These are phyloP conservation scores for Anthoptus insignis DNA, from an alignment of 2,888 invertebrate genomes.

Conservation along the genomic window DNA sequence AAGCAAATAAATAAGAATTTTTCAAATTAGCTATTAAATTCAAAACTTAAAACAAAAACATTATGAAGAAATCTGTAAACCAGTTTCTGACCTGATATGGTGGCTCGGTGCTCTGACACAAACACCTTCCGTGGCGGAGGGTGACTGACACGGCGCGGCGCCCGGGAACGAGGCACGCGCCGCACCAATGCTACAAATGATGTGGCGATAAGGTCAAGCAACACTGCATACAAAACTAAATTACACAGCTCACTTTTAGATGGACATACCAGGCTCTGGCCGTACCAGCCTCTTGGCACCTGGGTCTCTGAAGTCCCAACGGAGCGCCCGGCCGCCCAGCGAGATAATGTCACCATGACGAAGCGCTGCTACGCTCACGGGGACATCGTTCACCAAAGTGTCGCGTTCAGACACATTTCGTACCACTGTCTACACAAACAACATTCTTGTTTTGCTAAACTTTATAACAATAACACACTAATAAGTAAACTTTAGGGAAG, in stretches of 20 bases:
- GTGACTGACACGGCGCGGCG: conserved; percentile 45
- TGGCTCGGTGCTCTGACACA: conserved; percentile 53
- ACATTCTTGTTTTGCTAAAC: too few relatives aligned
- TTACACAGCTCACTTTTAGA: too few relatives aligned
- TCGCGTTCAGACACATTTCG: conserved; percentile 72
- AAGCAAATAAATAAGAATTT: too few relatives aligned
- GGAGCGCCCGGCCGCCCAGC: conserved; percentile 68
- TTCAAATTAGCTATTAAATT: too few relatives aligned
- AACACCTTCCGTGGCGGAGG: conserved; percentile 50
- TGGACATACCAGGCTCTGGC: conserved; percentile 45
- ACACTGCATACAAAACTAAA: too few relatives aligned
- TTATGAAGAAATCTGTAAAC: too few relatives aligned
- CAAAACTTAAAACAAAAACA: too few relatives aligned
- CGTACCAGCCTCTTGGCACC: conserved; percentile 36
- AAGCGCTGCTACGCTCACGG: conserved; percentile 74
- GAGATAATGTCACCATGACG: conserved; percentile 74
- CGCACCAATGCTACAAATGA: conserved; percentile 9
- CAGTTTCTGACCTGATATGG: conserved; percentile 57
- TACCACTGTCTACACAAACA: conserved; percentile 71
- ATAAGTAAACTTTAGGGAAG: too few relatives aligned
- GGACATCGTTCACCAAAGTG: conserved; percentile 73
- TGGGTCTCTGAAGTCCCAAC: conserved; percentile 75
- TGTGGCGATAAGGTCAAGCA: too few relatives aligned
- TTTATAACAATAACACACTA: too few relatives aligned
- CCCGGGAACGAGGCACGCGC: conserved; percentile 39